Base-by-base conservation (phyloP, 2,888 invertebrate species). In the Drosophila meridionalis region DNA sequence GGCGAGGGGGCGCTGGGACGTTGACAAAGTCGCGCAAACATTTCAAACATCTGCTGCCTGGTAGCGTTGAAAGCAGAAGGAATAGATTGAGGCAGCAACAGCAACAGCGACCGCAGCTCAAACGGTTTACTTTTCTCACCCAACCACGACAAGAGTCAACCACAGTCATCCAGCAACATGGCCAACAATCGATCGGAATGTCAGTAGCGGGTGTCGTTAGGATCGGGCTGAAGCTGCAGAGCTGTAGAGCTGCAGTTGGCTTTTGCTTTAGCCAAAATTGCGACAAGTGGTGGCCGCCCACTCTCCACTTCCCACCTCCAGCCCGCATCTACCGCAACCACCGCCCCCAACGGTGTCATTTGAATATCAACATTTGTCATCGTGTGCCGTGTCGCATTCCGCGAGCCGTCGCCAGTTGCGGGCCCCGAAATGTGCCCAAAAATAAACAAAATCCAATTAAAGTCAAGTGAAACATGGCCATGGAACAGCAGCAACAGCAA, bases 351-450 rank as follows among this genome's bases (percentile, higher is more conserved):
- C 72, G 75, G 82, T 81, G 86, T 81, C 87, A 90, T 87, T 87
- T 87, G 90, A 87, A 90, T 87, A 87, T 90, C 87, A 88, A 90
- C 87, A 87, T 87, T 87, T 87, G 87, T 90, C 87, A 89, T 87
- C 87, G 86, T 87, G 86, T 89, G 90, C 87, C 90, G 86, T 89
- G 86, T 72, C 62, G 82, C 85, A 89, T 89, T 80, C 85, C 87
- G 77, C 83, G 69, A 73, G 70, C 64, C 73, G 79, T 87, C 74
- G 63, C 72, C 80, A 77, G 67, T 76, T 70, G 57, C 66, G 36
- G 53, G 58, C 62, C 68, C 62, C 85, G 70, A 89, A 86, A 87
- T 82, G 87, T 89, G 85, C 71, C 82, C 82, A 89, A 89, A 89
- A 84, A 78, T 84, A 87, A 83, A 87, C 82, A 82, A 75, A 89